Conservation (phyloP, 2,797 vertebrate genomes). For the Dallia pectoralis region DNA sequence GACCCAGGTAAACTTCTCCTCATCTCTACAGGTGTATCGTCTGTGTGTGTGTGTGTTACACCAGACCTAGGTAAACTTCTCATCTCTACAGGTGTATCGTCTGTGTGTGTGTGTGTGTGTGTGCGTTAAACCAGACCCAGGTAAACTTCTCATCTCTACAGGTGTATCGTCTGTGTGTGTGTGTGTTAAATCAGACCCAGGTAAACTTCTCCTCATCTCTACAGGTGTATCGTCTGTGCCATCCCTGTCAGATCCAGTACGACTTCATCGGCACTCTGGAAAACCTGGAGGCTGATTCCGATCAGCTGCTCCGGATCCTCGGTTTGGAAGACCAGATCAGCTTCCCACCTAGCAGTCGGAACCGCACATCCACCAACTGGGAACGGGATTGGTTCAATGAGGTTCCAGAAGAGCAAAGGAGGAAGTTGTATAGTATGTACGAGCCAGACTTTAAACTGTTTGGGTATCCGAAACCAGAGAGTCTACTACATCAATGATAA, state of each 20-base stretch:
- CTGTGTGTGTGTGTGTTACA: too few relatives aligned
- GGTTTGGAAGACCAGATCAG: conserved; percentile 82
- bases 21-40: too few relatives aligned
- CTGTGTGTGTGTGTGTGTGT: background rate
- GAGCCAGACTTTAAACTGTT: conserved; percentile 92
- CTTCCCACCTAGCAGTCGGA: conserved; percentile 86
- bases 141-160: too few relatives aligned
- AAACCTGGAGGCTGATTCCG: conserved; percentile 86
- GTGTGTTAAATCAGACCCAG: background rate
- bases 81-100: too few relatives aligned
- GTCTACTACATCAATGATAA: too few relatives aligned
- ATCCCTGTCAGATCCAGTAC: conserved; percentile 96
- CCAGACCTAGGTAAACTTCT: too few relatives aligned
- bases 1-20: too few relatives aligned
- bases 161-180: background rate
- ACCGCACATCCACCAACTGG: conserved; percentile 90
- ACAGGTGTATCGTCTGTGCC: conserved; percentile 83
- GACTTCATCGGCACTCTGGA: conserved; percentile 94
- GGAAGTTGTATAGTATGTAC: conserved; percentile 89
- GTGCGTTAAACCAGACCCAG: too few relatives aligned
- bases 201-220: background rate
- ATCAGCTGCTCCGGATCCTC: conserved; percentile 85
- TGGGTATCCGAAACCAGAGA: conserved; percentile 92
- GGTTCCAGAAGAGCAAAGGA: conserved; percentile 82
- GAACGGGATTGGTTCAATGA: conserved; percentile 88